Conservation (phyloP, 2,888 invertebrate species). For the Doris montereyensis region DNA sequence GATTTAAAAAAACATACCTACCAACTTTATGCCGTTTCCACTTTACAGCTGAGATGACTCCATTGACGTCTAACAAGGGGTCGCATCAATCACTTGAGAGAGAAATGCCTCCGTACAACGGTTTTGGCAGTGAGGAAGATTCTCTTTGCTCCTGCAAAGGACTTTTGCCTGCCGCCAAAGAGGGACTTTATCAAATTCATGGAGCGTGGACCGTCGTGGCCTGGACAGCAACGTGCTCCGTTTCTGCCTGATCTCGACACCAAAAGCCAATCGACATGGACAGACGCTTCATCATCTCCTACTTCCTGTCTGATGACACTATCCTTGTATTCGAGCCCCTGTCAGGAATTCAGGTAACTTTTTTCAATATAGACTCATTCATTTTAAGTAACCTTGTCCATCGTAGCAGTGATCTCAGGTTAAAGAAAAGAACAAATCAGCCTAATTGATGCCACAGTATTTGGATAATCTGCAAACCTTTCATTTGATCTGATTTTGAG, state of each 20-base stretch:
- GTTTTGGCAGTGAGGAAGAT: conserved; percentile 90
- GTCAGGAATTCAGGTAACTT: conserved; percentile 72
- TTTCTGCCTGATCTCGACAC: conserved; percentile 86
- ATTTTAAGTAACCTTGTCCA: no score
- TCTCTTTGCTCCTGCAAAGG: conserved; percentile 89
- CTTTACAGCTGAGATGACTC: conserved; percentile 77
- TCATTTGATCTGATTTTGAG: no score
- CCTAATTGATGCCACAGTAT: no score
- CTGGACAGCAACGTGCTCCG: conserved; percentile 84
- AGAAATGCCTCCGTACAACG: conserved; percentile 88
- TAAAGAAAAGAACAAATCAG: no score
- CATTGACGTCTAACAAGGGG: conserved; percentile 73
- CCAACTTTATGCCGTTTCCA: background rate
- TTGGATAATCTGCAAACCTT: no score
- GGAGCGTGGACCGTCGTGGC: conserved; percentile 81
- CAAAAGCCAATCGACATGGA: conserved; percentile 75
- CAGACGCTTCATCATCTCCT: conserved; percentile 72
- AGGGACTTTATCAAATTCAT: conserved; percentile 86
- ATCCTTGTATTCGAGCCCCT: conserved; percentile 72
- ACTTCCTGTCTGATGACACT: conserved; percentile 73
- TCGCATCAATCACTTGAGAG: conserved; percentile 23
- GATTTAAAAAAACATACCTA: background rate
- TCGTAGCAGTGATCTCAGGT: no score
- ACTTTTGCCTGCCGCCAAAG: conserved; percentile 83
- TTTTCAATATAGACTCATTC: no score